phyloP scores from a whole-genome alignment of 2,113 vertebrate genomes.

The Hoplias malabaricus region DNA sequence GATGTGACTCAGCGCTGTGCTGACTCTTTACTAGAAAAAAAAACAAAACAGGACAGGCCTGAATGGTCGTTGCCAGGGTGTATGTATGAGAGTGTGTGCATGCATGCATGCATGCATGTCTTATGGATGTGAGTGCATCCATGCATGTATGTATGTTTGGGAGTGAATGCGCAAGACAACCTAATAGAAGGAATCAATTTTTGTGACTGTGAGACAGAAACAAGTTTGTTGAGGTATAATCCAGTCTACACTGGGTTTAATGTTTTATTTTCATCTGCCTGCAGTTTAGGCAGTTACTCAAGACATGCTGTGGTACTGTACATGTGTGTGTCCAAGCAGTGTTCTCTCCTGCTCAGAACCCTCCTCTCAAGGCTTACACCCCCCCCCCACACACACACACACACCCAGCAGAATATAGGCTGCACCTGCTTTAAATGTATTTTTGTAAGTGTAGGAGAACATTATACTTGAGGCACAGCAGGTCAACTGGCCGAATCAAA shows the following conservation, averaged over 20 bases:
- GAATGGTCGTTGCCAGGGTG: slow-evolving; percentile 16
- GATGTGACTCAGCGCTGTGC: slow-evolving; percentile 8
- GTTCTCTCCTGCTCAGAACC: slow-evolving; percentile 37
- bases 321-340: slow-evolving; percentile 23
- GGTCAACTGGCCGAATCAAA: slow-evolving; percentile 50
- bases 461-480: slow-evolving; percentile 45
- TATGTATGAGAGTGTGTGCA: slow-evolving; percentile 22
- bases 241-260: slow-evolving; percentile 11
- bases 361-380: slow-evolving; percentile 39
- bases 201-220: slow-evolving; percentile 25
- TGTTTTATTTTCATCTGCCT: slow-evolving; percentile 21
- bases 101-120: slow-evolving; percentile 13
- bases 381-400: neutral
- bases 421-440: slow-evolving; percentile 50
- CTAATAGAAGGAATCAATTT: neutral
- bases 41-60: slow-evolving; percentile 8
- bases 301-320: slow-evolving; percentile 36
- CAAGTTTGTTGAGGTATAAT: slow-evolving; percentile 34
- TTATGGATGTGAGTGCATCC: neutral
- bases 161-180: neutral
- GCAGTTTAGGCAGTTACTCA: slow-evolving; percentile 39
- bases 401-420: slow-evolving; percentile 31
- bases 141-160: neutral
- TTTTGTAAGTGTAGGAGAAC: slow-evolving; percentile 52
- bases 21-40: slow-evolving; percentile 16